These are phyloP conservation scores for Molossus molossus DNA, from an alignment of 2,797 vertebrate species.

Conservation along the genomic window DNA sequence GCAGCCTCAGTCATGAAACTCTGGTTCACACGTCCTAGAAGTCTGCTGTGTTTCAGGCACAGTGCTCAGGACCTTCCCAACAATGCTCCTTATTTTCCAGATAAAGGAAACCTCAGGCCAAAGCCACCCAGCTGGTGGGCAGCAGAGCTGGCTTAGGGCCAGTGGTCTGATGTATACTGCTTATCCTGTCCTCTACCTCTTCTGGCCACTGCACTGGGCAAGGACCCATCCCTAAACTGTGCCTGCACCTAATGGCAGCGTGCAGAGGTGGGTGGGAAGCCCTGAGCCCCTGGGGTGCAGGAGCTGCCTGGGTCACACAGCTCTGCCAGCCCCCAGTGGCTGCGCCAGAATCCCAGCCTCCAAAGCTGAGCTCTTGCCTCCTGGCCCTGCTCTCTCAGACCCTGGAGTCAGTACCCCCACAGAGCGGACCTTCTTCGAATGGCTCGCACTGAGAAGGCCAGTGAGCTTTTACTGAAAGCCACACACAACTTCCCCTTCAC, in stretches of 20 bases:
- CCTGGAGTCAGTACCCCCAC: neutral
- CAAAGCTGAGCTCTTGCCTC: neutral
- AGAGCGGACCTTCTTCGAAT: neutral
- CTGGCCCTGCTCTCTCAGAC: neutral
- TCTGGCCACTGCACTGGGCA: neutral
- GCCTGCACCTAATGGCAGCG: neutral
- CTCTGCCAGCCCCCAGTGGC: neutral
- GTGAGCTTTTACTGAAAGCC: constrained; percentile 60
- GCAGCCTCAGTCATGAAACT: neutral
- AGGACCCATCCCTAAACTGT: neutral
- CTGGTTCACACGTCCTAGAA: neutral
- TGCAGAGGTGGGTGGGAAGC: neutral
- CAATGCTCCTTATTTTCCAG: neutral
- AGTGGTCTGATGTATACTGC: accelerated
- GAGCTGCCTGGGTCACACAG: neutral
- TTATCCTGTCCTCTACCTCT: neutral
- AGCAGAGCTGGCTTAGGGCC: neutral
- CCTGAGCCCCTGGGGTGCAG: neutral
- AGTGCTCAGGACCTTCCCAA: neutral
- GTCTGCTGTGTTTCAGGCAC: neutral
- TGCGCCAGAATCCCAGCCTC: neutral
- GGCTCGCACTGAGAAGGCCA: neutral
- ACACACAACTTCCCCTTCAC: constrained; percentile 34
- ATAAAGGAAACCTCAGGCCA: neutral
- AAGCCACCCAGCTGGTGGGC: neutral